phyloP scores from a whole-genome alignment of 2,797 vertebrate species.

The Antrozous pallidus region DNA sequence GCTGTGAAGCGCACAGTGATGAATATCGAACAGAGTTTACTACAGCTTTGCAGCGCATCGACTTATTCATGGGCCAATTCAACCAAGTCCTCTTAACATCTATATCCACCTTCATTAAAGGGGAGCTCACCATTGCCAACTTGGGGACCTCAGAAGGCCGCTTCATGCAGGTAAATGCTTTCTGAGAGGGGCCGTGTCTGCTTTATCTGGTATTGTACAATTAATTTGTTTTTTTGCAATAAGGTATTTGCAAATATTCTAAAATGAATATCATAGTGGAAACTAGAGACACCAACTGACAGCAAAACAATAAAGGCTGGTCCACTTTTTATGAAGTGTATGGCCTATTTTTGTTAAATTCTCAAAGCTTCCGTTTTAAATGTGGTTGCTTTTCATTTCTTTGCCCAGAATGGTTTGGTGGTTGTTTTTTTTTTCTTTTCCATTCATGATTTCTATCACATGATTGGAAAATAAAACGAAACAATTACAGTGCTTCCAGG shows the following conservation, averaged over 20 bases:
- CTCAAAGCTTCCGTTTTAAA: slow-evolving; percentile 50
- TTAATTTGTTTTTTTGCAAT: slow-evolving; percentile 18
- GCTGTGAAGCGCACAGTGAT: slow-evolving; percentile 90
- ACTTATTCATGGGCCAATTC: slow-evolving; percentile 93
- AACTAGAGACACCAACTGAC: neutral
- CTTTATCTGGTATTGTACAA: neutral
- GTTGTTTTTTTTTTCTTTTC: slow-evolving; percentile 54
- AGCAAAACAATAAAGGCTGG: neutral
- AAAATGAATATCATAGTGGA: neutral
- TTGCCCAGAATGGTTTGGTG: slow-evolving; percentile 19
- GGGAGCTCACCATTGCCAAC: slow-evolving; percentile 90
- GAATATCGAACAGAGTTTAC: slow-evolving; percentile 93
- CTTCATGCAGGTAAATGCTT: slow-evolving; percentile 91
- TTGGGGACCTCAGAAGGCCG: slow-evolving; percentile 92
- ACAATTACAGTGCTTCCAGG: slow-evolving; percentile 83
- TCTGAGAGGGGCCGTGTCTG: neutral
- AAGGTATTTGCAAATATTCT: neutral
- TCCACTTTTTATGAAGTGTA: neutral
- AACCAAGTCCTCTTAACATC: slow-evolving; percentile 91
- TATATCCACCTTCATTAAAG: slow-evolving; percentile 89
- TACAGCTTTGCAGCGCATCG: slow-evolving; percentile 90
- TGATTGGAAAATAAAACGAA: slow-evolving; percentile 76
- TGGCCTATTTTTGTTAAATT: slow-evolving; percentile 47
- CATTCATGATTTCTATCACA: slow-evolving; percentile 77
- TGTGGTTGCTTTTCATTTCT: slow-evolving; percentile 54